Evolutionary conservation across 2,797 vertebrate genomes (phyloP), one percentile per base, ranked within the genome.

Genomic region (Pelochelys cantorii): DNA sequence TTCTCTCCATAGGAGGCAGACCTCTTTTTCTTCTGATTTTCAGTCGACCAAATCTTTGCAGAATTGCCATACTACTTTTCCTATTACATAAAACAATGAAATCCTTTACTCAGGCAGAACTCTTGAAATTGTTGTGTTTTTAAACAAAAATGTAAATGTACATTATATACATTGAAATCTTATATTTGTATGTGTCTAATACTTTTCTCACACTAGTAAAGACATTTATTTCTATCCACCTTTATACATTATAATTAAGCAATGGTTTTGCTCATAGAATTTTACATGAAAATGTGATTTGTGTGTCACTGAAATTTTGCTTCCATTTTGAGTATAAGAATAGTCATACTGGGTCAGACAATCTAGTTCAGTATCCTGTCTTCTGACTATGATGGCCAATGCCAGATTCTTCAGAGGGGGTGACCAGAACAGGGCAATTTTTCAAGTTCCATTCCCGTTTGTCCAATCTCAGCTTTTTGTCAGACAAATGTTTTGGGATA

Each of bases 1-100:
- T 97, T 95, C 88, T 79, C 95, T 96, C 96, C 0, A 0, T 62
- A 89, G 95, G 96, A 95, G 92, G 89, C 89, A 93, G 57, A 87
- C 86, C 85, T 86, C 93, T 96, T 97, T 57, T 95, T 81, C 87
- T 93, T 97, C 93, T 53, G 86, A 81, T 93, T 95, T 95, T 88
- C 90, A 84, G 96, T 90, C 48, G 90, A 87, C 34, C 79, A 94
- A 65, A 93, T 95, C 95, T 96, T 25, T 94, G 94, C 96, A 96
- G 90, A 92, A 83, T 93, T 86, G 31, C 89, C 92, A 88, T 92
- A 90, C 86, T 42, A 86, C 94, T 94, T 92, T 95, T 95, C 86
- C 90, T 79, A 92, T 87, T 97, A 94, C 87, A 57, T 22, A 0
- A 29, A 31, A 93, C 94, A 92, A 95, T 91, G 90, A 85, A 92